Base-by-base conservation (phyloP, 2,797 vertebrate genomes). In the Chrysocyon brachyurus region DNA sequence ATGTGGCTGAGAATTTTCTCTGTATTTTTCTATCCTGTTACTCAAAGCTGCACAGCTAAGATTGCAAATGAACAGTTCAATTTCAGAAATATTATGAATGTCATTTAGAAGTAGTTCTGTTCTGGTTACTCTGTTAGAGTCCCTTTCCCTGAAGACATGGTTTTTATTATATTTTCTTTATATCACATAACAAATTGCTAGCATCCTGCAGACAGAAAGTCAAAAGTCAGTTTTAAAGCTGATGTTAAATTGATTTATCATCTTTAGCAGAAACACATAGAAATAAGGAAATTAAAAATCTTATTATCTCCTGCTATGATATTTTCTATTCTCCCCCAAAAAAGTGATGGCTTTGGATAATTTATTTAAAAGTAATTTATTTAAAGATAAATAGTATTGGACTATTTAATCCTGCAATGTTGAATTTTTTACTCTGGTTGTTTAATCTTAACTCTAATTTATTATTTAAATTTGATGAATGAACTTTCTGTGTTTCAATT, bases 71-170 rank as follows among this genome's bases (percentile, higher is more conserved):
- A 98, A 26, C 56, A 14, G 0, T 92, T 97, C 57, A 79, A 75
- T 86, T 97, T 94, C 96, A 94, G 61, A 84, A 83, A 92, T 85
- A 77, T 12, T 83, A 33, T 90, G 16, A 95, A 91, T 12, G 9
- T 84, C 92, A 4, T 85, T 96, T 68, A 33, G n/a, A 83, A 81
- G 28, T 12, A 95, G 49, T 31, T 64, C 24, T 81, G 17, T 54
- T 61, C 75, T 56, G 36, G 19, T 57, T 95, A 66, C 68, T 73
- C 54, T 77, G 24, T 87, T 52, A 90, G 33, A 95, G 72, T 90
- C 40, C 24, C 52, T 90, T 92, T 63, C 85, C 52, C 57, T 52
- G 70, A 72, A 14, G 0, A 66, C 68, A 95, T 5, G 17, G 26
- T 5, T n/a, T 83, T 90, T 78, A 88, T 90, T 87, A 68, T 31